Evolutionary conservation across 2,888 invertebrate species (phyloP).

Genomic region (Allacma fusca): DNA sequence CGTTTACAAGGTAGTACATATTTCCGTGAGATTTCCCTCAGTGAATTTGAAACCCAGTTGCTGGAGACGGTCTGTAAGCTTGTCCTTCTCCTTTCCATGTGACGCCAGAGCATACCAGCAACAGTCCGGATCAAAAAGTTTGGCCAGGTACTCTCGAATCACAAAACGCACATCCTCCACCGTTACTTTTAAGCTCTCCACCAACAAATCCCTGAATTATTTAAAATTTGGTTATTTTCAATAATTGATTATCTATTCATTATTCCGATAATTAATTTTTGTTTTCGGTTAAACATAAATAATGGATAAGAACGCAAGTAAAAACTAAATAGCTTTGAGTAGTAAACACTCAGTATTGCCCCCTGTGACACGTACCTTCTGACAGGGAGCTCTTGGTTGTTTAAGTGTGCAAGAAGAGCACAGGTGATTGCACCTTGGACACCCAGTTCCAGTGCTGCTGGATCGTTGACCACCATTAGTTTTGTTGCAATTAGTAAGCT

Average conservation of each 20-base stretch:
- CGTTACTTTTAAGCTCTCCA: constrained; percentile 59
- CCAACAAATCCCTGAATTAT: constrained; percentile 54
- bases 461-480: constrained; percentile 60
- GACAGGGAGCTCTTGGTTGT: constrained; percentile 48
- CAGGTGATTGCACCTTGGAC: constrained; percentile 57
- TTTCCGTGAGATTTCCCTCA: constrained; percentile 37
- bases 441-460: constrained; percentile 58
- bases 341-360: no score
- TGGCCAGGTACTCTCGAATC: constrained; percentile 53
- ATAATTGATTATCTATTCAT: no score
- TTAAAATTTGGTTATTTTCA: background rate
- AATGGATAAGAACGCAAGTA: no score
- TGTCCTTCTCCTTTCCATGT: constrained; percentile 50
- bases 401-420: constrained; percentile 56
- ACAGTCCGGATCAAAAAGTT: constrained; percentile 57
- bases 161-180: constrained; percentile 57
- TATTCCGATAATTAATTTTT: no score
- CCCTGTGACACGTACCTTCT: constrained; percentile 55
- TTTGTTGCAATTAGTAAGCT: constrained; percentile 58
- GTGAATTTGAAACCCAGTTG: constrained; percentile 51
- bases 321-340: no score
- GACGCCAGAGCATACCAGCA: constrained; percentile 57
- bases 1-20: constrained; percentile 45
- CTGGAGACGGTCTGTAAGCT: constrained; percentile 49
- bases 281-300: no score